phyloP scores from a whole-genome alignment of 92 coral and sea anemone species.

The Actinostola sp. region DNA sequence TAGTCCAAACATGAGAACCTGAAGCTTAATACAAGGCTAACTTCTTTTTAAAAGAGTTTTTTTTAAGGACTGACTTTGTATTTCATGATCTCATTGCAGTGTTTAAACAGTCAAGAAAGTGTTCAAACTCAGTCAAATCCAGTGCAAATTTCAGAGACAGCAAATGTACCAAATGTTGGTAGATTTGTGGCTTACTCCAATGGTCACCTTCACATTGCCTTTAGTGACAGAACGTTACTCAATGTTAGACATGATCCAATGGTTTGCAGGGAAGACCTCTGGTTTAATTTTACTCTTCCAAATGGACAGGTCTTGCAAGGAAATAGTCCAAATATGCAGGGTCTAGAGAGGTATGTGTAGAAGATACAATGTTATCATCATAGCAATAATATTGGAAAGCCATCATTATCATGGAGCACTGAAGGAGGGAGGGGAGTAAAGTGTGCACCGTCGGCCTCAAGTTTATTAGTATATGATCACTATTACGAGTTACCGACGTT shows the following conservation, averaged over 20 bases:
- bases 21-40: no score
- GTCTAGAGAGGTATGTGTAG: slow-evolving; percentile 38
- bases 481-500: no score
- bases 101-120: no score
- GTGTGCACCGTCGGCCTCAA: no score
- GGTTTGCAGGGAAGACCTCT: slow-evolving; percentile 1
- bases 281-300: slow-evolving; percentile 60
- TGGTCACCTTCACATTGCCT: slow-evolving; percentile 72
- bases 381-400: neutral
- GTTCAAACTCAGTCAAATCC: slow-evolving; percentile 11
- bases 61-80: no score
- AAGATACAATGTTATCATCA: neutral
- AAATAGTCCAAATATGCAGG: slow-evolving; percentile 13
- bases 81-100: no score
- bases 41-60: no score
- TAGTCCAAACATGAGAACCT: no score
- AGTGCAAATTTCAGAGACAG: slow-evolving; percentile 47
- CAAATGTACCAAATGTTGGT: slow-evolving; percentile 64
- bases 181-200: slow-evolving; percentile 82
- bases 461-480: no score
- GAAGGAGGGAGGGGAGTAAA: neutral
- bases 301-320: slow-evolving; percentile 50
- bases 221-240: slow-evolving; percentile 85
- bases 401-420: neutral
- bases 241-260: slow-evolving; percentile 36